A percentile compares a stretch with the other conserved stretches of the same genome.
These are phyloP conservation scores for Gandaritis pyraliata DNA, from an alignment of 2,888 invertebrate genomes.

Conservation along the genomic window DNA sequence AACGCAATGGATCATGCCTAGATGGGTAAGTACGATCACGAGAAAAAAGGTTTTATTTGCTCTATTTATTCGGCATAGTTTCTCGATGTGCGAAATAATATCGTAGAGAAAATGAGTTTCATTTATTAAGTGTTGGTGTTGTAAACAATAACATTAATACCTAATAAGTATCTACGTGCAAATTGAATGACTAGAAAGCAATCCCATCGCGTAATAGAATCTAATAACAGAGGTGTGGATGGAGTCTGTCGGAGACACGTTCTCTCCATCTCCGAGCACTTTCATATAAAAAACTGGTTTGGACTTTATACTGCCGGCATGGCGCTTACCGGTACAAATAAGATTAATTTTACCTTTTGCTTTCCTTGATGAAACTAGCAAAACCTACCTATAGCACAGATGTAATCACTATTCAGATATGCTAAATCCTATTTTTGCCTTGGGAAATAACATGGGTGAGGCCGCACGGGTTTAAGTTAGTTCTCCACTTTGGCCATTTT, in stretches of 20 bases:
- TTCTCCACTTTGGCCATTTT: too few relatives aligned
- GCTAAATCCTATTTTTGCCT: too few relatives aligned
- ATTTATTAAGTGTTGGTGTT: not conserved
- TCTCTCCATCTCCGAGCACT: conserved; percentile 42
- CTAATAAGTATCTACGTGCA: conserved; percentile 7
- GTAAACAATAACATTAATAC: not conserved
- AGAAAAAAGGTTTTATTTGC: conserved; percentile 45
- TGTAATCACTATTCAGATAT: too few relatives aligned
- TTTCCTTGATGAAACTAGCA: too few relatives aligned
- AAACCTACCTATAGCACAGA: too few relatives aligned
- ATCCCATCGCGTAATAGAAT: conserved; percentile 40
- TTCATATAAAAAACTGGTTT: conserved; percentile 4
- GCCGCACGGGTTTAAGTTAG: too few relatives aligned
- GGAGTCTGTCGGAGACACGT: conserved; percentile 58
- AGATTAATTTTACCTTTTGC: too few relatives aligned
- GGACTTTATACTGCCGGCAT: too few relatives aligned
- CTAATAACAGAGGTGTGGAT: conserved; percentile 44
- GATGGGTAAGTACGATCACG: conserved; percentile 45
- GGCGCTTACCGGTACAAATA: not conserved
- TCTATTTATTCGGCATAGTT: conserved; percentile 14
- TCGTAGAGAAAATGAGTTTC: conserved; percentile 4
- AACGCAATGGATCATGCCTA: conserved; percentile 56
- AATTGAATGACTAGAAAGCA: conserved; percentile 33
- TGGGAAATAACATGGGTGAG: too few relatives aligned
- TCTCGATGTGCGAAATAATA: not conserved